These are phyloP conservation scores for Macrophya alboannulata DNA, from an alignment of 2,888 invertebrate genomes.

Conservation along the genomic window DNA sequence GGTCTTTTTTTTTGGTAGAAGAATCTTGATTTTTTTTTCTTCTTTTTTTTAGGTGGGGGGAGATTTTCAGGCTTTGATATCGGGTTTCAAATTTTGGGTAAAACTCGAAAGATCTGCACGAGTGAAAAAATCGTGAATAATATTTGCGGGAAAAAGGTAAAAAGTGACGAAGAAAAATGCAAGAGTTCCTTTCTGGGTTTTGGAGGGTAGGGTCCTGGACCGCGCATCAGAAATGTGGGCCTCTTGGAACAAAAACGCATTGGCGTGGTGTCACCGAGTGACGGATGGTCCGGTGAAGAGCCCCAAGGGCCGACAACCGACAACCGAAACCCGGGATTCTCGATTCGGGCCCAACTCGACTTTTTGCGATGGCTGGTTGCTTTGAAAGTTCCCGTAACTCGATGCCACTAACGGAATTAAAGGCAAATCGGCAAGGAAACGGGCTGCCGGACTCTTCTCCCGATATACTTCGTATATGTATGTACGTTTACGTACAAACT, in stretches of 20 bases:
- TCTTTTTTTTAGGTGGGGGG: neutral
- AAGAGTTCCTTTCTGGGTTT: slow-evolving; percentile 63
- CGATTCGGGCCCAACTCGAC: slow-evolving; percentile 53
- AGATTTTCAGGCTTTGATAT: neutral
- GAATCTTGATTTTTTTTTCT: neutral
- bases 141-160: neutral
- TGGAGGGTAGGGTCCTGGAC: slow-evolving; percentile 62
- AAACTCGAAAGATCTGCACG: neutral
- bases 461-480: too few relatives aligned
- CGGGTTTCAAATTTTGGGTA: neutral
- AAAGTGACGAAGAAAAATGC: slow-evolving; percentile 21
- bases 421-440: slow-evolving; percentile 51
- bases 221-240: slow-evolving; percentile 61
- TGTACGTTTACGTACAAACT: neutral
- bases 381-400: slow-evolving; percentile 53
- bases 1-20: neutral
- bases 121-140: neutral
- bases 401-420: slow-evolving; percentile 54
- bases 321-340: slow-evolving; percentile 59
- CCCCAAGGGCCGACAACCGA: slow-evolving; percentile 67
- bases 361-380: slow-evolving; percentile 52
- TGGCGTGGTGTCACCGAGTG: slow-evolving; percentile 75
- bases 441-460: neutral
- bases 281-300: slow-evolving; percentile 74
- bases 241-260: slow-evolving; percentile 69